These are phyloP conservation scores for Montipora capitata DNA, from an alignment of 92 coral and sea anemone genomes.

Conservation along the genomic window DNA sequence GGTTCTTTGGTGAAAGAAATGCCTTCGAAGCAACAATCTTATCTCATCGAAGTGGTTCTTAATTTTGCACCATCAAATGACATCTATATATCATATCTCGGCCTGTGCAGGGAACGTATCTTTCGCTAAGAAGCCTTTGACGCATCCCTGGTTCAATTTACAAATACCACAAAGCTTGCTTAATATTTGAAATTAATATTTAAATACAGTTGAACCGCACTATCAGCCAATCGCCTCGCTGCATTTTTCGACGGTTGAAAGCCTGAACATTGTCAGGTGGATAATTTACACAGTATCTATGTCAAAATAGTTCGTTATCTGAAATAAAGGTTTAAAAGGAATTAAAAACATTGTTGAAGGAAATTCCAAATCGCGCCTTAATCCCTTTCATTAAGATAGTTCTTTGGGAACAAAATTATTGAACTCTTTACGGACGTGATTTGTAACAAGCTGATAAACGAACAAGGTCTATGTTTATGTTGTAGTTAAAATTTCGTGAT, in stretches of 20 bases:
- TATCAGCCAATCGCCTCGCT: constrained; percentile 29
- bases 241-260: background rate
- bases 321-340: background rate
- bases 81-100: constrained; percentile 29
- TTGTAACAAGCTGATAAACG: background rate
- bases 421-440: background rate
- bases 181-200: constrained; percentile 57
- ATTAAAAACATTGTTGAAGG: too few relatives aligned
- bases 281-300: background rate
- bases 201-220: constrained; percentile 35
- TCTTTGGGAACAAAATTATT: too few relatives aligned
- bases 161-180: constrained; percentile 32
- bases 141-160: constrained; percentile 45
- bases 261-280: background rate
- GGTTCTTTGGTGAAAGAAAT: background rate
- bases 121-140: background rate
- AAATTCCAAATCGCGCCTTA: too few relatives aligned
- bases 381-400: background rate
- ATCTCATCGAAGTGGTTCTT: background rate
- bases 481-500: background rate
- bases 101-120: background rate
- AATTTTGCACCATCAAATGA: constrained; percentile 31
- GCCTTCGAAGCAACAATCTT: background rate
- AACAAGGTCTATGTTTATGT: too few relatives aligned
- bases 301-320: background rate